A percentile compares a stretch with the other conserved stretches of the same genome.
Evolutionary conservation across 1,140 invertebrate genomes (phyloP).

Genomic region (Matsumurasca onukii): DNA sequence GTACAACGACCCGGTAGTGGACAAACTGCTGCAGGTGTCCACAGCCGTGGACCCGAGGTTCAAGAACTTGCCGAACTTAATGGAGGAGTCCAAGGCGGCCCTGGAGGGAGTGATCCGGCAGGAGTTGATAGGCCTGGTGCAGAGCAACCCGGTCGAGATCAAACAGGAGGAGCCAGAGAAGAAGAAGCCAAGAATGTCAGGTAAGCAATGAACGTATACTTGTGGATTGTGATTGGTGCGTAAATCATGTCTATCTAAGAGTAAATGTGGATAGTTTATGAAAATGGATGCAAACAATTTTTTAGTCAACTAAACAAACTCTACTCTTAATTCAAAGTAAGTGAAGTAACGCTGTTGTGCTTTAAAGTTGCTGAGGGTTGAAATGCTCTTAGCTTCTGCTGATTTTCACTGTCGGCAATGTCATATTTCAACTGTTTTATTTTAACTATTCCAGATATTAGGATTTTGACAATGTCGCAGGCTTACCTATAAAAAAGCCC

Average conservation of each 20-base stretch:
- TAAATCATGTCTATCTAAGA: not conserved
- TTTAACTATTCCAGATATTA: no score
- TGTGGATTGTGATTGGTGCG: not conserved
- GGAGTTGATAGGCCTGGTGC: slow-evolving; percentile 49
- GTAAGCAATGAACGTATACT: slow-evolving; percentile 20
- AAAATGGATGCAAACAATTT: not conserved
- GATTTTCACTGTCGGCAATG: no score
- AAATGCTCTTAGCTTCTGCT: not conserved
- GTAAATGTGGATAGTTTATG: not conserved
- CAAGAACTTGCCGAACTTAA: slow-evolving; percentile 52
- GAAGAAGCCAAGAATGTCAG: slow-evolving; percentile 34
- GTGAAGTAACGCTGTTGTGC: not conserved
- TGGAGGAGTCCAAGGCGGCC: slow-evolving; percentile 51
- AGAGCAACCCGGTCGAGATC: slow-evolving; percentile 33
- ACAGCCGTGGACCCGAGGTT: slow-evolving; percentile 57
- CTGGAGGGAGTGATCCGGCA: slow-evolving; percentile 50
- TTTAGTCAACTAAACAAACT: not conserved
- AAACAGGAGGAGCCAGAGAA: slow-evolving; percentile 31
- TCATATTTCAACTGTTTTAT: no score
- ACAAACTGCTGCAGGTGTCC: slow-evolving; percentile 51
- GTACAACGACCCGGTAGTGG: slow-evolving; percentile 50
- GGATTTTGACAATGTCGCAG: no score
- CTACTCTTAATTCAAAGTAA: not conserved
- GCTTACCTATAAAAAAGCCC: no score
- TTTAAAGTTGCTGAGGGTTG: not conserved